Evolutionary conservation across 92 coral and sea anemone genomes (phyloP), one percentile per base, ranked within the genome.

Genomic region (Bergia puertoricense): DNA sequence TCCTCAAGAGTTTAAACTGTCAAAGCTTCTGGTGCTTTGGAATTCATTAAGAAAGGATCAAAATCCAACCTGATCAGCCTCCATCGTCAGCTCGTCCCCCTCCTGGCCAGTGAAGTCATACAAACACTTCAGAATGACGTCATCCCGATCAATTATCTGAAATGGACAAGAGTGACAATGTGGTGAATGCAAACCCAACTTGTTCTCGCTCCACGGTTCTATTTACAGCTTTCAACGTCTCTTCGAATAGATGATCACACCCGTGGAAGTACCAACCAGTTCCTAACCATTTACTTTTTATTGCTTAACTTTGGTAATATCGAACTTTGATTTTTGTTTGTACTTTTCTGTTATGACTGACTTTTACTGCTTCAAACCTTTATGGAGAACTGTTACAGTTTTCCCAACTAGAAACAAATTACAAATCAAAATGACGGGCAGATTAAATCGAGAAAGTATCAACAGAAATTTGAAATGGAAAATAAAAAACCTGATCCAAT

Each of bases 21-120:
- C 59, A 54, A 54, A 54, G 18, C 10, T 54, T 0, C 14, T 54
- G 57, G 1, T 54, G 18, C 2, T 11, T 54, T 54, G 3, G 59
- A 54, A 54, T 13, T 6, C 54, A 6, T 7, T 6, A 48, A 48
- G 54, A 13, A 11, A 54, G 15, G 2, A 13, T n/a, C 46, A 77
- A 10, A 42, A 50, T 0, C 46, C 82, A 37, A 97, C 99, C 94
- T 97, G 98, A 30, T 94, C 95, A 14, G 92, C 92, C 6, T 92
- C 95, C 79, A 97, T 93, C 4, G 98, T 94, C 30, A 97, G 83
- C 80, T 97, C 99, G 46, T 97, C 99, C 38, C 91, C 89, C 66
- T 97, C 99, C 80, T 97, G 97, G 10, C 97, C 99, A 54, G 76
- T 83, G 85, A 97, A 97, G 91, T 97, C 98, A 89, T 91, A 97